phyloP scores from a whole-genome alignment of 1,140 invertebrate genomes.

The Ostrea edulis region DNA sequence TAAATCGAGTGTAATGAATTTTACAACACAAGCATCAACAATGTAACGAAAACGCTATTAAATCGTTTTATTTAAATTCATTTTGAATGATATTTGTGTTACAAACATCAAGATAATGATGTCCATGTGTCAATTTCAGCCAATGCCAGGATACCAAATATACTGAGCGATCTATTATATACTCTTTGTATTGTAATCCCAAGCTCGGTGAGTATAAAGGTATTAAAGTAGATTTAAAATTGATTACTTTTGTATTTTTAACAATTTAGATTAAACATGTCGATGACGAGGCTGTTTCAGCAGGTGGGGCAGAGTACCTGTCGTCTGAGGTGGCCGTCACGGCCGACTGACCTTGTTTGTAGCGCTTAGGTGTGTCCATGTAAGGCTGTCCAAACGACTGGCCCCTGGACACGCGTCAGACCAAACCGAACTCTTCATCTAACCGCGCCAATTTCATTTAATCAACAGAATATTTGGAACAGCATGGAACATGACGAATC shows the following conservation, averaged over 20 bases:
- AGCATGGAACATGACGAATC: background rate
- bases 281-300: constrained; percentile 1
- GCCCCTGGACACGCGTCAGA: constrained; percentile 20
- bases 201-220: background rate
- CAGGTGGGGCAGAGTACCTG: constrained; percentile 17
- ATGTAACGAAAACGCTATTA: background rate
- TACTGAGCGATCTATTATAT: background rate
- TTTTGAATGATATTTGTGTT: background rate
- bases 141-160: background rate
- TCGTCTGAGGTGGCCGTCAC: background rate
- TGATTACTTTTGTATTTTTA: constrained; percentile 20
- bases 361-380: background rate
- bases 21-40: background rate
- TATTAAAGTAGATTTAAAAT: background rate
- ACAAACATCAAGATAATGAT: constrained; percentile 22
- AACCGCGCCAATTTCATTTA: background rate
- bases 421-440: background rate
- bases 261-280: background rate
- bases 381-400: background rate
- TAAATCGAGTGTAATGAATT: background rate
- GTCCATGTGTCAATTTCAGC: background rate
- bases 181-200: constrained; percentile 2
- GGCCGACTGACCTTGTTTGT: background rate
- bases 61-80: background rate
- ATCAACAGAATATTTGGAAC: background rate